Base-by-base conservation (phyloP, 2,797 vertebrate species). In the Tolypeutes matacus region DNA sequence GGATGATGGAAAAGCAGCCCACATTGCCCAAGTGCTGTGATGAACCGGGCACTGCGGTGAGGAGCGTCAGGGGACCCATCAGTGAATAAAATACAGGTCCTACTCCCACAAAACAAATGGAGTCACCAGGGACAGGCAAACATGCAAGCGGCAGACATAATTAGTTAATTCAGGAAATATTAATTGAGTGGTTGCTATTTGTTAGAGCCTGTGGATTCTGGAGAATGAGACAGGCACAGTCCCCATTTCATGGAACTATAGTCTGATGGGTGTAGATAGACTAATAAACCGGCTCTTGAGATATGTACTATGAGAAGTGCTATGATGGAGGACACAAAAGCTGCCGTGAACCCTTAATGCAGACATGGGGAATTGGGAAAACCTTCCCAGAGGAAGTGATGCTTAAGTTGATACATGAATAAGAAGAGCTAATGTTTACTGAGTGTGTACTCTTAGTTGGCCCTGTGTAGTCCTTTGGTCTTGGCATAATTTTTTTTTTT, bases 151-250 rank as follows among this genome's bases (percentile, higher is more conserved):
- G 34, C 9, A 83, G 56, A 73, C 42, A 23, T n/a, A 31, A 42
- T 64, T 96, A 31, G 51, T 64, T 96, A 73, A 73, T 69, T 86
- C n/a, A n/a, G 23, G 51, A 58, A 34, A n/a, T 77, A 12, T 36
- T 70, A 76, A 27, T 21, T 31, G 81, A 94, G 31, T 1, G 1
- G 23, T 25, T 1, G 5, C n/a, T 72, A 0, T 51, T 86, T 49
- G 31, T 17, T 58, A 73, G 70, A 36, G 5, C 18, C 27, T 5
- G 0, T 7, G 67, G 42, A 34, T 17, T 11, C 39, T n/a, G 27
- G 53, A 78, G 51, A 31, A 69, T 2, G 31, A n/a, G 25, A 20
- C 6, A n/a, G 34, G 58, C 5, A 36, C 4, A 64, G 34, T 25
- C 10, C n/a, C 51, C 9, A 29, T 23, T 69, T 64, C 20, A 77